Percentiles rank a stretch among this genome's conserved stretches.
Conservation (phyloP, 1,140 invertebrate genomes). For the Lordiphosa collinella region DNA sequence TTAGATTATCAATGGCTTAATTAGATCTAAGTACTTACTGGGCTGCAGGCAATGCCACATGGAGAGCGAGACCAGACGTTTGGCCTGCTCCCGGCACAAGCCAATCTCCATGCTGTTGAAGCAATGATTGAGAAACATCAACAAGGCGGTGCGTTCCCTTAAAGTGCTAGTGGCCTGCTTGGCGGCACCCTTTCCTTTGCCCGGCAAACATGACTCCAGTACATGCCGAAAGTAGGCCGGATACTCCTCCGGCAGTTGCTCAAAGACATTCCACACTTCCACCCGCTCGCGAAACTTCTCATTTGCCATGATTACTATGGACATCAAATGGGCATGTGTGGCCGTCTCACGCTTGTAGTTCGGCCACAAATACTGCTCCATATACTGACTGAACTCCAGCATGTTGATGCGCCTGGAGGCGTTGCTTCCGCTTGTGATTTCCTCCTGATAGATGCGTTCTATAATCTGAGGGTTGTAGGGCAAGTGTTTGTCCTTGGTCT, state of each 20-base stretch:
- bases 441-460: slow-evolving; percentile 89
- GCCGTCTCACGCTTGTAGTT: slow-evolving; percentile 88
- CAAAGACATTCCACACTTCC: slow-evolving; percentile 96
- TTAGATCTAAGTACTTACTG: slow-evolving; percentile 81
- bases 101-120: slow-evolving; percentile 98
- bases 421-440: slow-evolving; percentile 87
- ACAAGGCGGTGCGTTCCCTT: slow-evolving; percentile 91
- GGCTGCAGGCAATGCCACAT: slow-evolving; percentile 96
- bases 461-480: slow-evolving; percentile 88
- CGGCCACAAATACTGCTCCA: slow-evolving; percentile 99
- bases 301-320: slow-evolving; percentile 98
- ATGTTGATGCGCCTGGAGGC: slow-evolving; percentile 94
- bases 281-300: slow-evolving; percentile 98
- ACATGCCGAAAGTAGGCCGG: slow-evolving; percentile 93
- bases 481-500: slow-evolving; percentile 84
- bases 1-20: not conserved
- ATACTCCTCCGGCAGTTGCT: slow-evolving; percentile 90
- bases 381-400: slow-evolving; percentile 97
- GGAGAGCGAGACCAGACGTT: slow-evolving; percentile 93
- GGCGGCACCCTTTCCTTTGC: not conserved
- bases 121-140: slow-evolving; percentile 97
- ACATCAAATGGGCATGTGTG: slow-evolving; percentile 92
- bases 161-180: slow-evolving; percentile 80
- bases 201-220: slow-evolving; percentile 82
- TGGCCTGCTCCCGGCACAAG: slow-evolving; percentile 94